Conservation (phyloP, 2,888 invertebrate species). For the Hirtodrosophila cameraria region DNA sequence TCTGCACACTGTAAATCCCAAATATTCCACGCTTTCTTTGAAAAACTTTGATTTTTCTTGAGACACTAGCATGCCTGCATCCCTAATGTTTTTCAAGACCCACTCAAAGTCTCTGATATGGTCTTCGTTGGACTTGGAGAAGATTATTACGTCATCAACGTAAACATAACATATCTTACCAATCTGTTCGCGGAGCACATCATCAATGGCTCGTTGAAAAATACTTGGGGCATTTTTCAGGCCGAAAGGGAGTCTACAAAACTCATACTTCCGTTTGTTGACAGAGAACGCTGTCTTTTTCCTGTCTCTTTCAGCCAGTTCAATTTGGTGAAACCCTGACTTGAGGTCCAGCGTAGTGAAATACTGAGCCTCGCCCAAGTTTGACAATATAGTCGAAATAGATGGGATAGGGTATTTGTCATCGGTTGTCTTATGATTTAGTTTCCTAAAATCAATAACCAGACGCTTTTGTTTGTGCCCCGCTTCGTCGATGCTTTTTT, state of each 20-base stretch:
- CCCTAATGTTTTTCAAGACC: neutral
- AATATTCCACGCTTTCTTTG: no score
- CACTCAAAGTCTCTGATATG: neutral
- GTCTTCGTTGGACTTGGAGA: neutral
- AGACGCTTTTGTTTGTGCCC: no score
- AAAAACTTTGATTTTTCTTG: neutral
- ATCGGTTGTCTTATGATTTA: no score
- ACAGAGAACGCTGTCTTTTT: constrained; percentile 1
- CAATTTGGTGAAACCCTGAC: constrained; percentile 1
- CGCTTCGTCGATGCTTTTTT: no score
- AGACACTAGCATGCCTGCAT: neutral
- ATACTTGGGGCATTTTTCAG: no score
- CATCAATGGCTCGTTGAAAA: neutral
- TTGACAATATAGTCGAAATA: no score
- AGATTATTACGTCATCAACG: constrained; percentile 12
- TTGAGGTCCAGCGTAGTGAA: neutral
- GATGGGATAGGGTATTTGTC: no score
- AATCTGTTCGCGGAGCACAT: neutral
- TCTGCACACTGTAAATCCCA: no score
- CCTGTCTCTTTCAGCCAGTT: neutral
- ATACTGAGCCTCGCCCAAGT: neutral
- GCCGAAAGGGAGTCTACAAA: no score
- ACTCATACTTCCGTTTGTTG: no score
- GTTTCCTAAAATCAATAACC: no score
- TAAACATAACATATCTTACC: constrained; percentile 3